phyloP scores from a whole-genome alignment of 2,797 vertebrate genomes.

The Lepidocolaptes lacrymiger region DNA sequence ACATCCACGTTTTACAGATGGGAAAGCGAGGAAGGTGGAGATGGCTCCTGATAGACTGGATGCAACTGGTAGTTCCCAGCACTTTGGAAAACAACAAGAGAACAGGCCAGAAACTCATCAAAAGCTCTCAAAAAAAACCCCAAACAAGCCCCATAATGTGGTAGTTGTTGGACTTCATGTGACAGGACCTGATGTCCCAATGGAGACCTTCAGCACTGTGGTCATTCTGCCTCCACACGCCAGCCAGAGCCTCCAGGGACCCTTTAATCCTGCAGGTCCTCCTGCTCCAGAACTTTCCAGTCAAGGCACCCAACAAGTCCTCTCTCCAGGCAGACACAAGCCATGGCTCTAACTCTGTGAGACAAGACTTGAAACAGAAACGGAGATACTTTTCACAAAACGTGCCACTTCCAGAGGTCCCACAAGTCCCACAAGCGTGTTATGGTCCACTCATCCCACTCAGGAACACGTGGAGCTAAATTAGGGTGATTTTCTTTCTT shows the following conservation, averaged over 20 bases:
- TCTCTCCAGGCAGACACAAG: neutral
- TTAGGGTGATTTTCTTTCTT: neutral
- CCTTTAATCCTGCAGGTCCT: neutral
- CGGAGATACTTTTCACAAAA: neutral
- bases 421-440: fast-evolving
- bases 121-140: neutral
- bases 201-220: fast-evolving
- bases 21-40: neutral
- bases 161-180: neutral
- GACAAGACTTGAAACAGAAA: neutral
- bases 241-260: neutral
- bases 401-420: neutral
- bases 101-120: neutral
- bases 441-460: neutral
- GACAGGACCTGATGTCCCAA: neutral
- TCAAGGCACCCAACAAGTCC: neutral
- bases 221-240: neutral
- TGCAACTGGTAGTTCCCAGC: neutral
- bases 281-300: neutral
- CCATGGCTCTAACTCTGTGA: neutral
- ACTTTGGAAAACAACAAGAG: neutral
- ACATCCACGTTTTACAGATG: neutral
- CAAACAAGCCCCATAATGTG: fast-evolving
- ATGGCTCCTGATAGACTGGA: neutral
- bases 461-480: neutral